Evolutionary conservation across 2,797 vertebrate species (phyloP).

Genomic region (Rhyacichthys aspro): DNA sequence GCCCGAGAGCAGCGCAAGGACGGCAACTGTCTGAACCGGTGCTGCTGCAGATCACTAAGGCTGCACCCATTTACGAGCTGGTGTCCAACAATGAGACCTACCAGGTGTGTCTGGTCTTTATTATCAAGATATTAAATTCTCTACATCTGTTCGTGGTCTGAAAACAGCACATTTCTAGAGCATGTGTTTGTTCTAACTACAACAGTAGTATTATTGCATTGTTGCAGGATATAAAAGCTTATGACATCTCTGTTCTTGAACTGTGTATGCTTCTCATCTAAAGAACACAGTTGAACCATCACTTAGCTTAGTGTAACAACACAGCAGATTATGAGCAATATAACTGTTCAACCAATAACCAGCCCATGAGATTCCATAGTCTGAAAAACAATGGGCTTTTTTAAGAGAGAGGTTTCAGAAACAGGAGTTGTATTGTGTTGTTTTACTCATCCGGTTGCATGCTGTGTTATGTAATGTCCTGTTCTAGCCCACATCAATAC

Average conservation of each 20-base stretch:
- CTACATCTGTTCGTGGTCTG: not conserved
- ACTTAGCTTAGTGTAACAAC: too few relatives aligned
- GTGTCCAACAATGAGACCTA: constrained; percentile 96
- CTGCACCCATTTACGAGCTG: constrained; percentile 92
- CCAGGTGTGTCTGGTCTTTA: constrained; percentile 78
- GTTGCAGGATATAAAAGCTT: too few relatives aligned
- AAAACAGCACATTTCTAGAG: not conserved
- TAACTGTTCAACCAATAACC: too few relatives aligned
- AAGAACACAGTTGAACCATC: too few relatives aligned
- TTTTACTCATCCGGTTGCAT: not conserved
- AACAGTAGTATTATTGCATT: too few relatives aligned
- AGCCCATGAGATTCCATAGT: too few relatives aligned
- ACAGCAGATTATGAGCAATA: too few relatives aligned
- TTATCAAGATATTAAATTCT: not conserved
- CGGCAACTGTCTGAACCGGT: constrained; percentile 86
- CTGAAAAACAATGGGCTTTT: not conserved
- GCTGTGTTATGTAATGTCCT: constrained; percentile 2
- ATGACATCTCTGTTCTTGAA: too few relatives aligned
- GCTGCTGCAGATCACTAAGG: constrained; percentile 93
- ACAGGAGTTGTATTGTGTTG: not conserved
- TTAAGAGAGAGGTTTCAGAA: not conserved
- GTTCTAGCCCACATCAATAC: constrained; percentile 3
- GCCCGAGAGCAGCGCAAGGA: constrained; percentile 80
- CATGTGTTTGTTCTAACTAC: too few relatives aligned
- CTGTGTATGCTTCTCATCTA: too few relatives aligned